Evolutionary conservation across 2,113 vertebrate genomes (phyloP), one percentile per base, ranked within the genome.

Genomic region (Psephotus haematonotus): DNA sequence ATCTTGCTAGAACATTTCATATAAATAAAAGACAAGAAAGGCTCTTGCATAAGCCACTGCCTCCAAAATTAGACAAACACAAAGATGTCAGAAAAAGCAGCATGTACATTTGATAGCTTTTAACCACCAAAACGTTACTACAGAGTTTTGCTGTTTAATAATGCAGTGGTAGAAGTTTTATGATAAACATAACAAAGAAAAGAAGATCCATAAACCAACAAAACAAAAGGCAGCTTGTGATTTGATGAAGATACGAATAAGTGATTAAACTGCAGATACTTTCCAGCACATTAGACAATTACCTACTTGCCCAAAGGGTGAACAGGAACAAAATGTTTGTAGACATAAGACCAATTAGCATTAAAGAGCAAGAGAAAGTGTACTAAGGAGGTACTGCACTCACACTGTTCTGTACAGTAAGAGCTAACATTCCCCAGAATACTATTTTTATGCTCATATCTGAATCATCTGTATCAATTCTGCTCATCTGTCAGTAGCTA

Each of bases 41-140:
- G 62, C 62, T 75, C 84, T 84, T 41, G 83, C 87, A 22, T 41
- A 92, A 95, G 86, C 76, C 35, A 57, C 35, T 65, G 90, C 77
- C 77, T 81, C 94, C 90, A 24, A 44, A 95, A 95, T 53, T 2
- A 78, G 82, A 33, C 63, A 24, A 49, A 43, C 29, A 24, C 59
- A 4, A 11, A 31, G 70, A 43, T 19, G 78, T 4, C 90, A 72
- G 65, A 28, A 15, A 37, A 37, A 55, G 71, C 52, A 22, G 83
- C 12, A 1, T 0, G 0, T 0, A 8, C 2, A 0, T 13, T 1
- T 8, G 50, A 64, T 14, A 25, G 88, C 43, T 88, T 55, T 31
- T 13, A 52, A 88, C 57, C 82, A 71, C 88, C 47, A 6, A 15
- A 79, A 53, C 65, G 13, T 28, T 13, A 37, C 72, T 5, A 8